A percentile compares a stretch with the other conserved stretches of the same genome.
Evolutionary conservation across 2,797 vertebrate species (phyloP).

Genomic region (Champsocephalus esox): DNA sequence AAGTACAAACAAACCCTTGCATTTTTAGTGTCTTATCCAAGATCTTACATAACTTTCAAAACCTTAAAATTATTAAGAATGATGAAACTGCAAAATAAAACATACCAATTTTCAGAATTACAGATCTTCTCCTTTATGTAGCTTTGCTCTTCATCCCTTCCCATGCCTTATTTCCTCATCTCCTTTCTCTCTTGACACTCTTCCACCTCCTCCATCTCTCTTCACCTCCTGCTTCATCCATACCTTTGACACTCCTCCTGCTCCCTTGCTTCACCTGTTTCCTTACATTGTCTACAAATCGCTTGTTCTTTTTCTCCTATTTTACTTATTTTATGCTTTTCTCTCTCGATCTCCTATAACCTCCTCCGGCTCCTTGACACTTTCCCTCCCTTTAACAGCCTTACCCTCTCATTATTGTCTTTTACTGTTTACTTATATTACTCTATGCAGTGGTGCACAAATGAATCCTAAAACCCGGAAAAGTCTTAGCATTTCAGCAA

Average conservation of each 20-base stretch:
- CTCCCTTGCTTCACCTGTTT: too few relatives aligned
- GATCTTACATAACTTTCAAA: too few relatives aligned
- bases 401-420: neutral
- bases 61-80: neutral
- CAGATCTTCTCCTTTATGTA: neutral
- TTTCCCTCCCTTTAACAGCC: neutral
- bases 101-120: neutral
- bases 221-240: too few relatives aligned
- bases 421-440: neutral
- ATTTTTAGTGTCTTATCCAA: too few relatives aligned
- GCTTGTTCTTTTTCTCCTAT: neutral
- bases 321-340: neutral
- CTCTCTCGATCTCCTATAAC: neutral
- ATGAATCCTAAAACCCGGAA: too few relatives aligned
- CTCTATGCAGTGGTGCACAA: too few relatives aligned
- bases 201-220: neutral
- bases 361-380: neutral
- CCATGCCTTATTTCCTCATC: constrained; percentile 10
- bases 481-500: too few relatives aligned
- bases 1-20: too few relatives aligned
- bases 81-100: neutral
- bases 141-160: neutral
- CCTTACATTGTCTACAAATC: neutral
- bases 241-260: too few relatives aligned
- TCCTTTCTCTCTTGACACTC: neutral